Evolutionary conservation across 2,113 vertebrate genomes (phyloP).

Genomic region (Nesogale talazaci): DNA sequence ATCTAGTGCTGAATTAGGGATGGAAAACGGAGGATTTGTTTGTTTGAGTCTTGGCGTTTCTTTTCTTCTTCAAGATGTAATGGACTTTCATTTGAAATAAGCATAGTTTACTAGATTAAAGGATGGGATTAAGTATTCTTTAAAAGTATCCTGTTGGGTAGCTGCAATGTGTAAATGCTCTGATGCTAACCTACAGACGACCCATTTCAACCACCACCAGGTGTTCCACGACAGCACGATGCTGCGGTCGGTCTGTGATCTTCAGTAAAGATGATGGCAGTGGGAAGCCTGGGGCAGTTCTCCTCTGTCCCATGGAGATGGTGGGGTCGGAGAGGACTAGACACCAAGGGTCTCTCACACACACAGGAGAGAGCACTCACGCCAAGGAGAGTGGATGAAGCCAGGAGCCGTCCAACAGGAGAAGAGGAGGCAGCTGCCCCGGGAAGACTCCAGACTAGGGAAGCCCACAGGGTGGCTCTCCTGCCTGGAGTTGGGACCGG

Average conservation of each 20-base stretch:
- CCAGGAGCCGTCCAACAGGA: neutral
- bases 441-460: neutral
- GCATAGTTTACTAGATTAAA: conserved; percentile 72
- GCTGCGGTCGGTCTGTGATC: neutral
- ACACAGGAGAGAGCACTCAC: too few relatives aligned
- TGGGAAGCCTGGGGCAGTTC: neutral
- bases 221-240: neutral
- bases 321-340: too few relatives aligned
- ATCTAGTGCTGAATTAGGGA: conserved; percentile 65
- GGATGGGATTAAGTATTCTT: conserved; percentile 73
- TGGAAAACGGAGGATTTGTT: conserved; percentile 73
- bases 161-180: neutral
- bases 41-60: conserved; percentile 62
- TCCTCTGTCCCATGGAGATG: neutral
- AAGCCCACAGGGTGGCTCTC: neutral
- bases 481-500: neutral
- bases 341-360: too few relatives aligned
- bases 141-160: conserved; percentile 71
- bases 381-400: neutral
- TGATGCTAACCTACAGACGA: neutral
- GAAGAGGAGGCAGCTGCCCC: neutral
- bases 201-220: neutral
- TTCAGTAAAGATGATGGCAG: neutral
- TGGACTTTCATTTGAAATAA: conserved; percentile 70
- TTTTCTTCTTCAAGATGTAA: conserved; percentile 73